Base-by-base conservation (phyloP, 2,113 vertebrate species). In the Cottus gobio region DNA sequence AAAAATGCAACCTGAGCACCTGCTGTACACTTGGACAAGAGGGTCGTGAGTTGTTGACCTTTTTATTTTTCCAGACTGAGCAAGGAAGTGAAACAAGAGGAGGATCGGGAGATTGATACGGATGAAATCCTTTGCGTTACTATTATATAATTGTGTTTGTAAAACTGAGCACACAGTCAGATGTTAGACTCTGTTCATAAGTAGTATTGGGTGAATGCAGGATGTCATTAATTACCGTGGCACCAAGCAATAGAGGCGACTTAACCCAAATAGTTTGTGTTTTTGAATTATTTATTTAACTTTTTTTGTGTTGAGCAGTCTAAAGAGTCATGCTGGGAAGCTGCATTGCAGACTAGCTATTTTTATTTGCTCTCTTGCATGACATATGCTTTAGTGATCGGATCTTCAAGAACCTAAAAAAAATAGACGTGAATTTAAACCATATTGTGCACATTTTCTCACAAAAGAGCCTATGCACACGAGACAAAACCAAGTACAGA, bases 21-120 rank as follows among this genome's bases (percentile, higher is more conserved):
- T 64, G 71, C 71, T 0, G 18, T 71, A 26, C 34, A 63, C 67
- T 74, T 71, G 54, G 42, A 77, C 68, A 63, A 11, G 13, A 18
- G 65, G 54, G 62, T 61, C 42, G 82, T 71, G 60, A 69, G n/a
- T 66, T 87, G 65, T 83, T 73, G 34, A 80, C 62, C 56, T 86
- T 81, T 77, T 86, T 11, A 46, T 50, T 52, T 52, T 56, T 70
- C 52, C 8, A 37, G 30, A 52, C 48, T 37, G 31, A 50, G 39
- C 57, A 26, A 3, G 64, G 26, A 72, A 85, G 54, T 84, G 58
- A 79, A 85, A 69, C 5, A 8, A 68, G 66, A 31, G 16, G 52
- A 60, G 24, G 34, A 73, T 48, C 44, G 24, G 39, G 22, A 52
- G 56, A 18, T 46, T 39, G 13, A 63, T 75, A 52, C 26, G n/a